Evolutionary conservation across 2,888 invertebrate genomes (phyloP), one percentile per base, ranked within the genome.

Genomic region (Torymus texanus): DNA sequence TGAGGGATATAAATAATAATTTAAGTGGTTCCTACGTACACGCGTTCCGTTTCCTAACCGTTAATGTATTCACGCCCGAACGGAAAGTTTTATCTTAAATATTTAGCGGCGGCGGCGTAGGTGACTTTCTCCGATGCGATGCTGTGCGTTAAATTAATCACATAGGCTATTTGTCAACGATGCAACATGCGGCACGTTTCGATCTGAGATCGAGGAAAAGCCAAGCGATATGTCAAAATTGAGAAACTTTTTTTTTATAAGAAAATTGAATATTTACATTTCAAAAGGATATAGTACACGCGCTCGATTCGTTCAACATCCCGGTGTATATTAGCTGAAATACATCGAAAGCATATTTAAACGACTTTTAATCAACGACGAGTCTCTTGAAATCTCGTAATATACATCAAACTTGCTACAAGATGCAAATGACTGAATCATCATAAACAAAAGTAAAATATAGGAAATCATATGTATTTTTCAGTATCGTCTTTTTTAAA

Each of bases 381-480:
- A 4, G n/a, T 8, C 21, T n/a, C n/a, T 51, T 5, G 18, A 66
- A 66, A n/a, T 29, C 13, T 71, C 24, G 21, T n/a, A 63, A 71
- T n/a, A 21, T 21, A 21, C 21, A n/a, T n/a, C n/a, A 29, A 51
- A 24, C 21, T 65, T 58, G 51, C 71, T 70, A n/a, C 65, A 5
- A 56, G 51, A 70, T 63, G 56, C 41, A 76, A 71, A 76, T 62
- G 18, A 41, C 13, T 76, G 76, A 76, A 76, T 76, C 65, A 76
- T 50, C 58, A 12, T 21, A 65, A 58, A 14, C 16, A 76, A 3
- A 51, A 50, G n/a, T 1, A 16, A 63, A 2, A 13, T 18, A 58
- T 13, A 63, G 41, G 8, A 5, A 41, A 41, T 41, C 10, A 41
- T 41, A 8, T 41, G 8, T 41, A 41, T 41, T 41, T 41, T 41